Conservation (phyloP, 2,113 vertebrate genomes). For the Myotis brandtii region DNA sequence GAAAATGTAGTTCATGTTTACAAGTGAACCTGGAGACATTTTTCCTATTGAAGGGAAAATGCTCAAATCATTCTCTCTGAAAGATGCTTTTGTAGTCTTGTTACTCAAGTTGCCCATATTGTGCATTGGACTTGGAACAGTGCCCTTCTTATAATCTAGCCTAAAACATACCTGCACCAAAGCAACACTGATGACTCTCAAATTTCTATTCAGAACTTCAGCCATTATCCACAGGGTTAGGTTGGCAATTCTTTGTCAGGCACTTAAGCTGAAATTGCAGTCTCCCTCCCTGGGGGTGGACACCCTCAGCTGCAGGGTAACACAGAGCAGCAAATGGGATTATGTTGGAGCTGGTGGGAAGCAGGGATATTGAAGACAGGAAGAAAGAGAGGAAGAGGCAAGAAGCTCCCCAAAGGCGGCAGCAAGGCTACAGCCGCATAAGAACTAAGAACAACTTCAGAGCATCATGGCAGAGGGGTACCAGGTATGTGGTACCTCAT, state of each 20-base stretch:
- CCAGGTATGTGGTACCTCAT: background rate
- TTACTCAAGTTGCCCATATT: background rate
- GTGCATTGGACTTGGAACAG: background rate
- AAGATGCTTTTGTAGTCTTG: background rate
- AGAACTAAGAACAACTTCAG: background rate
- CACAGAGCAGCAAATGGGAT: background rate
- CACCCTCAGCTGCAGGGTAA: background rate
- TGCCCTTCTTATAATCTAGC: background rate
- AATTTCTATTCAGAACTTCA: background rate
- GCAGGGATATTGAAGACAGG: background rate
- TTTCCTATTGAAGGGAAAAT: background rate
- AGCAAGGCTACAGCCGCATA: background rate
- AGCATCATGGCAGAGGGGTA: background rate
- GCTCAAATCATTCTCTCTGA: background rate
- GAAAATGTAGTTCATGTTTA: constrained; percentile 3
- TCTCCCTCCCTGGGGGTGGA: background rate
- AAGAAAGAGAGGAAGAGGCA: background rate
- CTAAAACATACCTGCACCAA: background rate
- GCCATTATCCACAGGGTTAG: background rate
- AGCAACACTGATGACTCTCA: background rate
- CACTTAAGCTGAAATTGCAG: background rate
- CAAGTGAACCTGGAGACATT: background rate
- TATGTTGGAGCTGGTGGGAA: background rate
- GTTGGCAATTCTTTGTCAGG: background rate
- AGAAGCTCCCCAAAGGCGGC: background rate